Evolutionary conservation across 2,888 invertebrate species (phyloP), one percentile per base, ranked within the genome.

Genomic region (Papilio gigon): DNA sequence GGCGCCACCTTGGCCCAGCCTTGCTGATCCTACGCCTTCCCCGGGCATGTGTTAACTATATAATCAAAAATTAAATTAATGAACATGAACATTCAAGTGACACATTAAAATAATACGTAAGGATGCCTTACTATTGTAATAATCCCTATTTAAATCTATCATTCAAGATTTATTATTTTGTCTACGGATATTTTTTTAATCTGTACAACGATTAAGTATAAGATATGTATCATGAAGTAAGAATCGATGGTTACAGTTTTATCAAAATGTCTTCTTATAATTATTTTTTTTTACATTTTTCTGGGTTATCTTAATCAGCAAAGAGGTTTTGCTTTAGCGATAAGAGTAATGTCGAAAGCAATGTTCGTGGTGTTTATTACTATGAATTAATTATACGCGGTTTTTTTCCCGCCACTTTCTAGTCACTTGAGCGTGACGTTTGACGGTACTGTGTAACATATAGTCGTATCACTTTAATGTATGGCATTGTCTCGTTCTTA

Each of bases 351-450:
- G 12, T 12, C 14, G 12, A 4, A 25, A 67, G 61, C 30, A 37
- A 61, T 30, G 50, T 42, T 27, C 22, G 50, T 30, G 33, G 65
- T 30, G 17, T 56, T 53, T 40, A 37, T 60, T 63, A 12, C 64
- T 62, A 59, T 47, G 50, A 59, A 58, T 64, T 68, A 60, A 68
- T 64, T 60, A 60, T 8, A 66, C 71, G 59, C 70, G 67, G 70
- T 70, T 75, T 75, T n/a, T 77, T 76, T 76, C 75, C 73, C 71
- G 67, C 71, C 65, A 74, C 78, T 77, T 77, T 78, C 78, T 77
- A 73, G 67, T 71, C 72, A 59, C 14, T 71, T 70, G 73, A 65
- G 76, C 76, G 75, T 76, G 76, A 76, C 75, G 74, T 58, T 25
- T 27, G 64, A 17, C 68, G 47, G 59, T 33, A 37, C 59, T 14